Conservation (phyloP, 2,888 invertebrate genomes). For the Serrognathus titanus region DNA sequence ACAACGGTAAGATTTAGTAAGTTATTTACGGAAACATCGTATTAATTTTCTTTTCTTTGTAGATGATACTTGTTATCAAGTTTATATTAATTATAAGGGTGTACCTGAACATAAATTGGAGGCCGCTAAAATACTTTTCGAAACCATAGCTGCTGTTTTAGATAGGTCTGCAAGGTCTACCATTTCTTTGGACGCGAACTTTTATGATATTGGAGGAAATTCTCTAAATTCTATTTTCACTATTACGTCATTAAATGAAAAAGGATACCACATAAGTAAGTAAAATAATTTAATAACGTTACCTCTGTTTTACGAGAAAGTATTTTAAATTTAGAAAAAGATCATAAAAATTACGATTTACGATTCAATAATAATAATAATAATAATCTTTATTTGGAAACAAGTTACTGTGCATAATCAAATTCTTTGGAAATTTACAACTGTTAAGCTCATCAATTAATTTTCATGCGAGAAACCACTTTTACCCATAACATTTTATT, state of each 20-base stretch:
- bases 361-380: too few species aligned
- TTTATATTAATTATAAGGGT: constrained; percentile 65
- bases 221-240: constrained; percentile 83
- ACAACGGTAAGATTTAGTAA: constrained; percentile 53
- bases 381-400: too few species aligned
- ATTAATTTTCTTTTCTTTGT: constrained; percentile 18
- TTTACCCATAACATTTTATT: too few species aligned
- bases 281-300: too few species aligned
- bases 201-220: constrained; percentile 83
- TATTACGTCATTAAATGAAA: constrained; percentile 70
- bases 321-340: too few species aligned
- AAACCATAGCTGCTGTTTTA: constrained; percentile 70
- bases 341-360: too few species aligned
- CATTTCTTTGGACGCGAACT: constrained; percentile 65
- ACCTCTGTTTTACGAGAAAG: too few species aligned
- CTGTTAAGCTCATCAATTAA: too few species aligned
- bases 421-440: too few species aligned
- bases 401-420: too few species aligned
- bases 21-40: not conserved
- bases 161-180: constrained; percentile 62
- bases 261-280: constrained; percentile 73
- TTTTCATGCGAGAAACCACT: too few species aligned
- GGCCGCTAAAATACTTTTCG: constrained; percentile 68
- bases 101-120: constrained; percentile 57
- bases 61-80: constrained; percentile 56